These are phyloP conservation scores for Parnassius orleans DNA, from an alignment of 2,888 invertebrate genomes.

Conservation along the genomic window DNA sequence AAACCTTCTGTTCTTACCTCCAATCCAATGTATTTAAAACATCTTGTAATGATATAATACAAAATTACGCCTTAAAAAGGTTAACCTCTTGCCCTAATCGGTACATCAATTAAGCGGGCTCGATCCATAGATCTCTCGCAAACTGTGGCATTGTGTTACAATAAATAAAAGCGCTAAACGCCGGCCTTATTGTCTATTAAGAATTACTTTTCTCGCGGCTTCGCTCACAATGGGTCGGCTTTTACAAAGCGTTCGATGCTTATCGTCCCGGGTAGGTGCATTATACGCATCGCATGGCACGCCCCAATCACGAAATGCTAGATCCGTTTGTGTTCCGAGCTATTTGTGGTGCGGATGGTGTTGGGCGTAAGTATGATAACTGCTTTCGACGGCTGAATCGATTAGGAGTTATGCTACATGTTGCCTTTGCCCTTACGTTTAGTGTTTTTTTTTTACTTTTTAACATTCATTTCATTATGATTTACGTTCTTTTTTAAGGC, in stretches of 20 bases:
- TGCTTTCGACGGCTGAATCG: conserved; percentile 16
- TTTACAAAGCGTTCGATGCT: conserved; percentile 66
- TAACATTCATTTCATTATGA: too few relatives aligned
- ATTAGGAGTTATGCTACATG: conserved; percentile 15
- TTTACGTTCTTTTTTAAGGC: too few relatives aligned
- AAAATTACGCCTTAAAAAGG: too few relatives aligned
- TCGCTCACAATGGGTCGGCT: conserved; percentile 69
- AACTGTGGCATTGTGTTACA: conserved; percentile 67
- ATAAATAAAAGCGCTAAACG: conserved; percentile 76
- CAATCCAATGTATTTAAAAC: too few relatives aligned
- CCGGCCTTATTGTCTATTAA: conserved; percentile 75
- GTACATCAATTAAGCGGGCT: conserved; percentile 24
- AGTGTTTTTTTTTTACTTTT: too few relatives aligned
- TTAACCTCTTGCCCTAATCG: conserved; percentile 18
- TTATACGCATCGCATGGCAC: conserved; percentile 69
- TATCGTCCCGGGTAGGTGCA: conserved; percentile 62
- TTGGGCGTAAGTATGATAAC: conserved; percentile 13
- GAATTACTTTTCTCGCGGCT: conserved; percentile 73
- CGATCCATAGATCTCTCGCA: conserved; percentile 61
- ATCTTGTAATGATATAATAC: too few relatives aligned
- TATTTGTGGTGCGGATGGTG: conserved; percentile 39
- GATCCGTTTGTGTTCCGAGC: conserved; percentile 64
- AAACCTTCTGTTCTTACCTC: too few relatives aligned
- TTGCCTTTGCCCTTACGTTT: conserved; percentile 9
- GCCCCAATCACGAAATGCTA: conserved; percentile 75